phyloP scores from a whole-genome alignment of 2,113 vertebrate genomes.

The Atrichornis clamosus region DNA sequence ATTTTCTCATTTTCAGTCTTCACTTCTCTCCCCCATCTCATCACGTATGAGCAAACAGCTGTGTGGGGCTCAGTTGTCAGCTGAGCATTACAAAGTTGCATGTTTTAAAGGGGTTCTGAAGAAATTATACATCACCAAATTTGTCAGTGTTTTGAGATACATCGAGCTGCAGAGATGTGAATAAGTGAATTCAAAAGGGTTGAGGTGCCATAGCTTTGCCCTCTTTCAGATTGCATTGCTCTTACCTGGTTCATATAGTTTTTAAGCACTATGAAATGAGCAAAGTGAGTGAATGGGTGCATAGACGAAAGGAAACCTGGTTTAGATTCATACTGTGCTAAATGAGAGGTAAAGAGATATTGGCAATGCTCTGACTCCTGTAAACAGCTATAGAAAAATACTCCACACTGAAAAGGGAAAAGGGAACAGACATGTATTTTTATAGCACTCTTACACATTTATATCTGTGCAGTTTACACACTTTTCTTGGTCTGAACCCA shows the following conservation, averaged over 20 bases:
- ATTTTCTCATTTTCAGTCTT: not conserved
- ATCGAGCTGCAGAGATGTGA: not conserved
- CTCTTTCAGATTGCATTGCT: not conserved
- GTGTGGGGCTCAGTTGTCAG: too few species aligned
- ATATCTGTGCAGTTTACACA: not conserved
- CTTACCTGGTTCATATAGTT: not conserved
- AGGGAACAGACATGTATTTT: not conserved
- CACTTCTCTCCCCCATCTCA: not conserved
- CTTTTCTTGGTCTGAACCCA: not conserved
- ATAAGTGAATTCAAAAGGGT: not conserved
- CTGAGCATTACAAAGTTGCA: not conserved
- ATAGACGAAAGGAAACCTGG: not conserved
- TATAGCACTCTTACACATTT: not conserved
- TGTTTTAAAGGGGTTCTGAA: not conserved
- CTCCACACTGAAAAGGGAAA: not conserved
- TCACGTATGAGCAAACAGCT: not conserved
- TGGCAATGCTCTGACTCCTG: not conserved
- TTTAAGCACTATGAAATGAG: not conserved
- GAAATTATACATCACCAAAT: not conserved
- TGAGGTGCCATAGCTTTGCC: not conserved
- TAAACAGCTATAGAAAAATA: not conserved
- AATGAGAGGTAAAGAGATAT: not conserved
- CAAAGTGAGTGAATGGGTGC: not conserved
- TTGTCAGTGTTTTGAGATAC: not conserved
- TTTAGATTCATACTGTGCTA: not conserved